Conservation (phyloP, 1,140 invertebrate genomes). For the Kradibia gibbosae region DNA sequence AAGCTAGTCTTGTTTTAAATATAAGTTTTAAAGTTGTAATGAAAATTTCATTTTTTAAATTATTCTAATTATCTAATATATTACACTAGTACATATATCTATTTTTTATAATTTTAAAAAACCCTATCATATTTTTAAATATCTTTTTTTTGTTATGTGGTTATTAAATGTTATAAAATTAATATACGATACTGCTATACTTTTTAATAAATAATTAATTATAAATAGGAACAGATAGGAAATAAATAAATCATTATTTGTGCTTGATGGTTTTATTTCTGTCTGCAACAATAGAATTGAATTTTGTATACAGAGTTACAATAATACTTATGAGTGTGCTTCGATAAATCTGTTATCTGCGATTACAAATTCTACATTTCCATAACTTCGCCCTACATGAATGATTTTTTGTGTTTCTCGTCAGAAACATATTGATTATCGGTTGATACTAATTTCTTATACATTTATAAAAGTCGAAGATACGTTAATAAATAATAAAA, state of each 20-base stretch:
- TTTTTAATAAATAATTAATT: not conserved
- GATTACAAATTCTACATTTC: conserved; percentile 47
- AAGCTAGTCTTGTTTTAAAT: no score
- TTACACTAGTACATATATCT: no score
- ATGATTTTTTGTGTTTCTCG: conserved; percentile 2
- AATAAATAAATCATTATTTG: not conserved
- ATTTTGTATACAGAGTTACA: conserved; percentile 27
- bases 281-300: conserved; percentile 11
- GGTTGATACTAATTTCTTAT: conserved; percentile 34
- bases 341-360: conserved; percentile 43
- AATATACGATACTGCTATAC: not conserved
- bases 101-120: no score
- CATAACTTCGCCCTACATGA: conserved; percentile 34
- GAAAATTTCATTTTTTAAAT: no score
- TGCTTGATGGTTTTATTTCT: conserved; percentile 44
- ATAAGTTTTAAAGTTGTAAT: no score
- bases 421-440: conserved; percentile 12
- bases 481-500: conserved; percentile 50
- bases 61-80: no score
- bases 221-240: not conserved
- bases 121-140: no score
- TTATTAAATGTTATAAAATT: no score
- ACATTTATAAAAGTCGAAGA: conserved; percentile 47
- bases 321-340: conserved; percentile 31
- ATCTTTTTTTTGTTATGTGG: no score